Evolutionary conservation across 2,113 vertebrate species (phyloP).

Genomic region (Setophaga coronata): DNA sequence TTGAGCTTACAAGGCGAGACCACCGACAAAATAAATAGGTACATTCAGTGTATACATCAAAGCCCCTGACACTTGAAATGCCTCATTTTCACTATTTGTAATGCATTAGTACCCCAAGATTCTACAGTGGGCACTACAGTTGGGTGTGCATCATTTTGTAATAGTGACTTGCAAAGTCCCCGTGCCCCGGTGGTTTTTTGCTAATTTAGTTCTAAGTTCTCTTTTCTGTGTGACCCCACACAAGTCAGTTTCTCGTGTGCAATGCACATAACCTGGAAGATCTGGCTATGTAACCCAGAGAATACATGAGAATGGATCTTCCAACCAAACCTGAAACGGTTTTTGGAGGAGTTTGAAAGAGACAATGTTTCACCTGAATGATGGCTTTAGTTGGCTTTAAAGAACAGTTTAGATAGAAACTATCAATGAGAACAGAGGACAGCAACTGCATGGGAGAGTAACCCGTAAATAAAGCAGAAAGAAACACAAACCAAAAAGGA

Average conservation of each 20-base stretch:
- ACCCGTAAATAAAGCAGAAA: neutral
- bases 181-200: accelerated
- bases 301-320: neutral
- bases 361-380: neutral
- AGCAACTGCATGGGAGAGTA: neutral
- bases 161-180: neutral
- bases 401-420: neutral
- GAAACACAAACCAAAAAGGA: neutral
- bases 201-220: neutral
- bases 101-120: neutral
- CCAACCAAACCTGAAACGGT: neutral
- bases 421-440: neutral
- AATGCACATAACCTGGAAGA: neutral
- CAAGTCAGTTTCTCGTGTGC: accelerated
- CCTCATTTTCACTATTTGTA: neutral
- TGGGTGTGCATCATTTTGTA: neutral
- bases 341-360: neutral
- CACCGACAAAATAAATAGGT: neutral
- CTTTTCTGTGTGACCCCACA: neutral
- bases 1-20: neutral
- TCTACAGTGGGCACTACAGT: neutral
- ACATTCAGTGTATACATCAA: neutral
- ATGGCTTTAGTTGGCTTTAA: neutral
- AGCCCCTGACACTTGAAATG: neutral
- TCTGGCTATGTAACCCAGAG: neutral